These are phyloP conservation scores for Chloropsis hardwickii DNA, from an alignment of 2,113 vertebrate species.

Conservation along the genomic window DNA sequence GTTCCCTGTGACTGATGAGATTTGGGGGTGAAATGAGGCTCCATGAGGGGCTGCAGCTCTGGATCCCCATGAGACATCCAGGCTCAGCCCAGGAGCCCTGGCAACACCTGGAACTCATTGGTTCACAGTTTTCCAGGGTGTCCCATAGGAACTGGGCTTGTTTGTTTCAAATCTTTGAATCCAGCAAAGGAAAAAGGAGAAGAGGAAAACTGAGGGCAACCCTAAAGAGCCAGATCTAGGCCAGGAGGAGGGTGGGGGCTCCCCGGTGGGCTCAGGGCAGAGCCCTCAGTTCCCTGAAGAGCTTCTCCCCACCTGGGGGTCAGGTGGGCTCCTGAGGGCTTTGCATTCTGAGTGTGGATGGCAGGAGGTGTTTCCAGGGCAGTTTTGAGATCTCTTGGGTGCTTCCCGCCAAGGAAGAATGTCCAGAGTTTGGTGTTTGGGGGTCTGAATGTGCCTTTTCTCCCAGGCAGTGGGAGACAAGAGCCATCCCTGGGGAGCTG, in stretches of 20 bases:
- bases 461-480: not conserved
- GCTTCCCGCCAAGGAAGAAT: not conserved
- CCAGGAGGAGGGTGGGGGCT: not conserved
- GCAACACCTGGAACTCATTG: not conserved
- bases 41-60: accelerated
- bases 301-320: not conserved
- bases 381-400: not conserved
- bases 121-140: not conserved
- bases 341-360: accelerated
- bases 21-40: not conserved
- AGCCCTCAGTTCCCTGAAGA: not conserved
- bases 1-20: accelerated
- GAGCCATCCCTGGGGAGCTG: not conserved
- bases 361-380: not conserved
- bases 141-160: not conserved
- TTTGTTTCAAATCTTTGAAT: not conserved
- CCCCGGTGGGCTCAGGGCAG: accelerated
- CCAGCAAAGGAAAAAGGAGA: not conserved
- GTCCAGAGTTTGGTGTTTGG: accelerated
- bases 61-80: accelerated
- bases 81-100: not conserved
- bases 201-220: not conserved
- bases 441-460: not conserved
- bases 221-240: accelerated
- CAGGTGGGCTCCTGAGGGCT: not conserved